phyloP scores from a whole-genome alignment of 2,888 invertebrate species.

The Apodemia mormo region DNA sequence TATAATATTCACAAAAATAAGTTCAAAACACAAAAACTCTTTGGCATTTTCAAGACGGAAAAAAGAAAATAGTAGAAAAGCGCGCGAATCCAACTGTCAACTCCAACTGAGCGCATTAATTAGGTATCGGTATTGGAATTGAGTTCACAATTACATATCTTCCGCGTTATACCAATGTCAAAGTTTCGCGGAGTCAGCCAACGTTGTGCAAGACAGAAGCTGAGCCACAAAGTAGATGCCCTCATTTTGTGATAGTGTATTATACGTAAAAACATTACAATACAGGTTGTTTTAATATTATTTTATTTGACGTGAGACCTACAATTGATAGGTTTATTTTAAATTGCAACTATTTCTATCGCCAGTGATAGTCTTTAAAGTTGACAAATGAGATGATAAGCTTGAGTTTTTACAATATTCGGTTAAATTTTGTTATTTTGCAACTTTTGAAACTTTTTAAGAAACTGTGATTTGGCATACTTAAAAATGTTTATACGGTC shows the following conservation, averaged over 20 bases:
- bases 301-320: background rate
- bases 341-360: too few species aligned
- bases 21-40: slow-evolving; percentile 27
- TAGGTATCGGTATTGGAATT: slow-evolving; percentile 34
- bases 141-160: slow-evolving; percentile 37
- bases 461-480: too few species aligned
- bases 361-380: too few species aligned
- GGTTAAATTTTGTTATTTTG: too few species aligned
- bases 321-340: background rate
- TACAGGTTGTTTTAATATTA: slow-evolving; percentile 6
- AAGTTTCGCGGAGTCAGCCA: slow-evolving; percentile 41
- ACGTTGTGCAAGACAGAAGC: slow-evolving; percentile 30
- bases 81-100: slow-evolving; percentile 49
- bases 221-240: slow-evolving; percentile 31
- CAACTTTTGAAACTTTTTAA: too few species aligned
- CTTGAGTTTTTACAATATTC: too few species aligned
- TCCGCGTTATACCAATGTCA: slow-evolving; percentile 44
- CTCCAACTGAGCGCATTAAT: slow-evolving; percentile 39
- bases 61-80: slow-evolving; percentile 45
- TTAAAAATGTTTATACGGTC: too few species aligned
- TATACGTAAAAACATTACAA: slow-evolving; percentile 15
- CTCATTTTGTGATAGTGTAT: slow-evolving; percentile 49
- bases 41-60: slow-evolving; percentile 31
- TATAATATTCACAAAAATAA: slow-evolving; percentile 31
- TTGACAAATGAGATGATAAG: too few species aligned